Percentiles rank a stretch among this genome's conserved stretches.
These are phyloP conservation scores for Ephydatia muelleri DNA, from an alignment of 37 sponge, comb jelly and placozoan species.

Conservation along the genomic window DNA sequence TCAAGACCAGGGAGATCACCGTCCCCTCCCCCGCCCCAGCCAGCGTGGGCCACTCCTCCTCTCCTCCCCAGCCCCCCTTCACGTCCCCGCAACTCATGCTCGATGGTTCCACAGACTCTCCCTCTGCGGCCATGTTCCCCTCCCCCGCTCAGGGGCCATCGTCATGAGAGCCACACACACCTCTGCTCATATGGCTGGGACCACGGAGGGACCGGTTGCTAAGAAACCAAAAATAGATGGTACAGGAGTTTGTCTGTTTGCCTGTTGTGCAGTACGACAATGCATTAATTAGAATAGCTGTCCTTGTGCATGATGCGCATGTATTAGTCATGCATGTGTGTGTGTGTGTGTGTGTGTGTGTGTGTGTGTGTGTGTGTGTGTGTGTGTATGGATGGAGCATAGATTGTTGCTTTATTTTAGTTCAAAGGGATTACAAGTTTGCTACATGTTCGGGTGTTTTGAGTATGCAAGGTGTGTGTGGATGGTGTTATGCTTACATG, in stretches of 20 bases:
- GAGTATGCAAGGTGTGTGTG: no score
- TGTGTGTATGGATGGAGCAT: neutral
- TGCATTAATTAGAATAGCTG: no score
- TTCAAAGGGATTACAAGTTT: neutral
- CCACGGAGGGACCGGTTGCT: neutral
- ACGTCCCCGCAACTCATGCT: conserved; percentile 40
- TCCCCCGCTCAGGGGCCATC: no score
- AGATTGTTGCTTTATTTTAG: neutral
- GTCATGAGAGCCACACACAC: conserved; percentile 9
- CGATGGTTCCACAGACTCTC: neutral
- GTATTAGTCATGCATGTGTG: no score
- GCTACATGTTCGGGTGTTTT: no score
- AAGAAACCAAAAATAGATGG: conserved; percentile 80
- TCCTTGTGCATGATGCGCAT: no score
- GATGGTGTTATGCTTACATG: no score
- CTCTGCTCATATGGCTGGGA: neutral
- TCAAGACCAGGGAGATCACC: conserved; percentile 22
- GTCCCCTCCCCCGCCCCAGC: conserved; percentile 52
- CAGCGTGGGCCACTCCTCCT: conserved; percentile 21
- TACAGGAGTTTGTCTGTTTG: no score
- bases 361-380: neutral
- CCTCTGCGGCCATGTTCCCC: neutral
- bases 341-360: no score
- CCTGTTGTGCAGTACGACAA: no score
- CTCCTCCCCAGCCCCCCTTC: conserved; percentile 40